Evolutionary conservation across 2,797 vertebrate genomes (phyloP).

Genomic region (Masticophis lateralis): DNA sequence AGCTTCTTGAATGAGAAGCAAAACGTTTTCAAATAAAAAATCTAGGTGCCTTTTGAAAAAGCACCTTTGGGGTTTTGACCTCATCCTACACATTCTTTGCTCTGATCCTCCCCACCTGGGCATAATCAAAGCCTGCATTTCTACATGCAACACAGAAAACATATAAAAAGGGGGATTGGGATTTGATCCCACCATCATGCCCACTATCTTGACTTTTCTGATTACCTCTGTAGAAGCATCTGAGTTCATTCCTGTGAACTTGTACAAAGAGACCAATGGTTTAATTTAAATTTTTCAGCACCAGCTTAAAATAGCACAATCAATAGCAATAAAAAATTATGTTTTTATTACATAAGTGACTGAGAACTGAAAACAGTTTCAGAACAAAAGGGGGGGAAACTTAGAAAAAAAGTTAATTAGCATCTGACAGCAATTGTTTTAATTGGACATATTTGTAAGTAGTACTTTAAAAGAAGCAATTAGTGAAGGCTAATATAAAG

Average conservation of each 20-base stretch:
- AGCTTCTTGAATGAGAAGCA: background rate
- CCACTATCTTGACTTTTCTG: background rate
- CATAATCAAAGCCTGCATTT: background rate
- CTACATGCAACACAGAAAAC: background rate
- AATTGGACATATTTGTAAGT: conserved; percentile 24
- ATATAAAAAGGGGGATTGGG: background rate
- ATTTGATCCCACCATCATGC: background rate
- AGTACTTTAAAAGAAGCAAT: conserved; percentile 30
- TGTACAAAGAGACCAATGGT: conserved; percentile 32
- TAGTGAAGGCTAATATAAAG: conserved; percentile 24
- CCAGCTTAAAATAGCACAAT: conserved; percentile 61
- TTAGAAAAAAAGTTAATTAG: conserved; percentile 24
- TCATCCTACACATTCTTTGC: background rate
- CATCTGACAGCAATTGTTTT: conserved; percentile 26
- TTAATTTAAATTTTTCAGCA: conserved; percentile 48
- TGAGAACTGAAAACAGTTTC: conserved; percentile 37
- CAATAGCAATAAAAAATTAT: conserved; percentile 49
- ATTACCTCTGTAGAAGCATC: background rate
- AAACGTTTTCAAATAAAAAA: background rate
- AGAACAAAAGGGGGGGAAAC: background rate
- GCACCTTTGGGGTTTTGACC: background rate
- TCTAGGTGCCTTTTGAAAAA: background rate
- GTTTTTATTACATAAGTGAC: conserved; percentile 26
- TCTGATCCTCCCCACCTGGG: background rate
- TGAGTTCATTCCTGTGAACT: conserved; percentile 40